A percentile compares a stretch with the other conserved stretches of the same genome.
phyloP scores from a whole-genome alignment of 1,140 invertebrate genomes.

The Leptinotarsa lineolata region DNA sequence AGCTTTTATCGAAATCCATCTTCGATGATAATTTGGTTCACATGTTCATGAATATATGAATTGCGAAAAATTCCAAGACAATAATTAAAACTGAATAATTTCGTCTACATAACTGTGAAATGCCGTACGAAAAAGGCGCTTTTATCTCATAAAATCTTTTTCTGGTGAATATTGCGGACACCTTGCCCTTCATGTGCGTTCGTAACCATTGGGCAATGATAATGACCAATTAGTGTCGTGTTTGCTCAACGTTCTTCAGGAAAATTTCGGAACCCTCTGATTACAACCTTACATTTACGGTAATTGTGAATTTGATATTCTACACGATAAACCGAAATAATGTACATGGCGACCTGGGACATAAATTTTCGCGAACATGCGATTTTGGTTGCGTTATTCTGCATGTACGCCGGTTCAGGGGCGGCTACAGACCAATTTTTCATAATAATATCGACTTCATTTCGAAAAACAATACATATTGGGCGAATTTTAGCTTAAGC shows the following conservation, averaged over 20 bases:
- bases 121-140: background rate
- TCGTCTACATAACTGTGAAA: no score
- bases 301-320: constrained; percentile 4
- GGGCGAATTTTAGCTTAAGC: no score
- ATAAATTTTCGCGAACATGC: constrained; percentile 4
- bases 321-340: background rate
- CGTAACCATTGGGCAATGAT: background rate
- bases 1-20: no score
- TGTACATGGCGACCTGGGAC: background rate
- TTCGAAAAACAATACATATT: no score
- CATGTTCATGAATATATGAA: no score
- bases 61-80: no score
- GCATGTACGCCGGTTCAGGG: background rate
- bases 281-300: background rate
- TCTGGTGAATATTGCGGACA: background rate
- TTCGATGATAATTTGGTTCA: no score
- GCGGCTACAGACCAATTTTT: no score
- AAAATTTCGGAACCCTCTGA: background rate
- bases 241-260: background rate
- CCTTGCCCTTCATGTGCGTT: background rate
- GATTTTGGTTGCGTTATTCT: background rate
- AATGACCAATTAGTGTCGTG: background rate
- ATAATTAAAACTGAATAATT: no score
- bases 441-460: no score
- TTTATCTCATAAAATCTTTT: background rate